Evolutionary conservation across 2,888 invertebrate species (phyloP).

Genomic region (Pandemis heparana): DNA sequence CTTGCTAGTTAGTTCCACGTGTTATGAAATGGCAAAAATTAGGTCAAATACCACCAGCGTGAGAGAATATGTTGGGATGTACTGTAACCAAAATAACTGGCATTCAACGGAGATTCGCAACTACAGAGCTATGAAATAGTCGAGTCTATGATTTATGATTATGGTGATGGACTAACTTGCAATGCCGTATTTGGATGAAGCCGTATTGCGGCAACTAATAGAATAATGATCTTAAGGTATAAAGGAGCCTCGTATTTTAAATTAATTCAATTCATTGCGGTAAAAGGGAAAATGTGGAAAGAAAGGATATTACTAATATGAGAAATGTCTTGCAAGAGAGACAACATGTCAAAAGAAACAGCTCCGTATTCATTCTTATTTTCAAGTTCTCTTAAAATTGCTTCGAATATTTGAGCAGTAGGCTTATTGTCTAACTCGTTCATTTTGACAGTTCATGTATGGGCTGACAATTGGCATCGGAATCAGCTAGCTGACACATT

Average conservation of each 20-base stretch:
- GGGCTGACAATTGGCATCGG: too few species aligned
- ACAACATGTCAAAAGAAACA: too few species aligned
- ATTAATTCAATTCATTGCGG: neutral
- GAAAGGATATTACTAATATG: too few species aligned
- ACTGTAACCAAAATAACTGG: constrained; percentile 35
- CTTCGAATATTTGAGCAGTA: too few species aligned
- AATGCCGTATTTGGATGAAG: neutral
- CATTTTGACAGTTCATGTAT: too few species aligned
- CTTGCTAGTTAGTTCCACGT: constrained; percentile 54
- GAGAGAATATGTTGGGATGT: constrained; percentile 57
- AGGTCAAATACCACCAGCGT: constrained; percentile 65
- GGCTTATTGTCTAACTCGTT: too few species aligned
- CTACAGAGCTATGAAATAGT: constrained; percentile 12
- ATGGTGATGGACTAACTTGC: neutral
- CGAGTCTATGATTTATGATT: constrained; percentile 2
- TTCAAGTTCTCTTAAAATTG: too few species aligned
- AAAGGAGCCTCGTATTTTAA: neutral
- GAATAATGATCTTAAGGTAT: constrained; percentile 4
- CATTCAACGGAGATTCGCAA: constrained; percentile 9
- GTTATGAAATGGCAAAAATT: constrained; percentile 65
- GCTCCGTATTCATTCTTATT: too few species aligned
- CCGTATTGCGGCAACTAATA: neutral
- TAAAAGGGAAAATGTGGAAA: neutral
- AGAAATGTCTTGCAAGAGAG: too few species aligned
- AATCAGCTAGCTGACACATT: too few species aligned